phyloP scores from a whole-genome alignment of 2,113 vertebrate species.

The Odocoileus hemionus region DNA sequence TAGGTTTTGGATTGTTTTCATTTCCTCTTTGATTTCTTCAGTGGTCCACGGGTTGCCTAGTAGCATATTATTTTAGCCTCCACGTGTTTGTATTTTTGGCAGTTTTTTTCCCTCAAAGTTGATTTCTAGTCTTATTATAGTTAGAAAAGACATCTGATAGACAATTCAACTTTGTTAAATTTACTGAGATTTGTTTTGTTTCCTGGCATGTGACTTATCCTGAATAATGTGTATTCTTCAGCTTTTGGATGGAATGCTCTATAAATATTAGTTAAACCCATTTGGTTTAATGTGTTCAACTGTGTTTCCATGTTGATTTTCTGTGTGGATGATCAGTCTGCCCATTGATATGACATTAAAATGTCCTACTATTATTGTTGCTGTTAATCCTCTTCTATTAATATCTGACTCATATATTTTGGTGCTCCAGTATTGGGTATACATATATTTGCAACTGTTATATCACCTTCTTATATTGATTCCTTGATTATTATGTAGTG shows the following conservation, averaged over 20 bases:
- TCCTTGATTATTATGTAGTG: background rate
- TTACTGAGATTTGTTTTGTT: background rate
- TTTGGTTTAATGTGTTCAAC: background rate
- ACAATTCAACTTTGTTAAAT: background rate
- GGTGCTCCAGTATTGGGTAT: background rate
- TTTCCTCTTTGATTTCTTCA: background rate
- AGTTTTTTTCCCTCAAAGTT: background rate
- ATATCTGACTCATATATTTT: background rate
- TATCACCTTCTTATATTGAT: background rate
- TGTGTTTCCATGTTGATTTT: background rate
- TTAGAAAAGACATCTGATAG: background rate
- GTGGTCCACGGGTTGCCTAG: background rate
- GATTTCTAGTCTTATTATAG: background rate
- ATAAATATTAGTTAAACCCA: background rate
- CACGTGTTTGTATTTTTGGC: background rate
- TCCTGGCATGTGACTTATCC: background rate
- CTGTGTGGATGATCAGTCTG: background rate
- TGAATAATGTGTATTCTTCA: background rate
- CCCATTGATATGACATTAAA: background rate
- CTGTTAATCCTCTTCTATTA: background rate
- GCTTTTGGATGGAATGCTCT: background rate
- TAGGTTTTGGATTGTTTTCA: background rate
- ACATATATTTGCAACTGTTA: background rate
- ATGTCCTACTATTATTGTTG: background rate
- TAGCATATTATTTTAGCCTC: background rate